These are phyloP conservation scores for Nezara viridula DNA, from an alignment of 2,888 invertebrate species.

Conservation along the genomic window DNA sequence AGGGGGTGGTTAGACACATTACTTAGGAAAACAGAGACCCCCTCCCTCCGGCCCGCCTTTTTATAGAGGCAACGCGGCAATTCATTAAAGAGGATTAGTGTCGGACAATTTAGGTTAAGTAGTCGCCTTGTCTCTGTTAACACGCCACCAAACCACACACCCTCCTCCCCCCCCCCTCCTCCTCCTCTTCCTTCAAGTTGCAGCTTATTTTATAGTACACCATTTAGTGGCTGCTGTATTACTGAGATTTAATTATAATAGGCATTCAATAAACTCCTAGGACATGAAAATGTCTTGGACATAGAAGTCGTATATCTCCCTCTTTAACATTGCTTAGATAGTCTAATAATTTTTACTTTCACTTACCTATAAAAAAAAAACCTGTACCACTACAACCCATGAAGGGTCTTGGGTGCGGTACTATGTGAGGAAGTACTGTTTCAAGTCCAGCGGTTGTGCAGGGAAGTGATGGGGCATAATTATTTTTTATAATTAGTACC, in stretches of 20 bases:
- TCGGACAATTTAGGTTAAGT: constrained; percentile 35
- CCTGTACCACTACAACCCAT: no score
- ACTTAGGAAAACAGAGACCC: constrained; percentile 10
- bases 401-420: no score
- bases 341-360: no score
- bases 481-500: no score
- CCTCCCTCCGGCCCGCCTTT: not conserved
- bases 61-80: constrained; percentile 7
- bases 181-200: not conserved
- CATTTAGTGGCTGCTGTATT: not conserved
- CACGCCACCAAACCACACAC: not conserved
- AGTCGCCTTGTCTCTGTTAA: constrained; percentile 18
- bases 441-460: no score
- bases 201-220: not conserved
- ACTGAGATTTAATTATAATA: not conserved
- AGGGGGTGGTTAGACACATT: not conserved
- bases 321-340: no score
- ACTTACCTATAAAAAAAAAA: no score
- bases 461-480: no score
- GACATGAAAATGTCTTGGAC: not conserved
- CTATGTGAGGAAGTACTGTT: no score
- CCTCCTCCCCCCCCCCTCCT: not conserved
- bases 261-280: not conserved
- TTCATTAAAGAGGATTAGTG: constrained; percentile 28
- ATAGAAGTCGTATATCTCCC: not conserved